Evolutionary conservation across 2,113 vertebrate genomes (phyloP), one percentile per base, ranked within the genome.

Genomic region (Porphyrio hochstetteri): DNA sequence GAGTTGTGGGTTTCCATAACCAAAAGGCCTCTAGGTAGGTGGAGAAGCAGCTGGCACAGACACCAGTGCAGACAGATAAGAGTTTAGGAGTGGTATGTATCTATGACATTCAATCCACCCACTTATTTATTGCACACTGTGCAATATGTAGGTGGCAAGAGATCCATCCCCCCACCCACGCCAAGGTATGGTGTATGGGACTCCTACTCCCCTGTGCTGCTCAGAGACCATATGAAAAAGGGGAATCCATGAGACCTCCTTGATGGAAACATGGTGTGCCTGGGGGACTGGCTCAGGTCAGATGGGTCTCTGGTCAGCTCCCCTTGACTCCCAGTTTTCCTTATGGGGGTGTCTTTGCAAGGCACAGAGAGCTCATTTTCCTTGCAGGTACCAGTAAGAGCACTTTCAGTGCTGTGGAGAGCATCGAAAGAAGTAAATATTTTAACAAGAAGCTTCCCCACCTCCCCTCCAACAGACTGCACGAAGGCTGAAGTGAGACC

Each of bases 41-140:
- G 95, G 93, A 91, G 40, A 94, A 94, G 92, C 94, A 97, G 95
- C 86, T 97, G 96, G 92, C 86, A 89, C 55, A 87, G 92, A 89
- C 42, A 95, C n/a, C 19, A 91, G 86, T 72, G 88, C 91, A 96
- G 92, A 93, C 70, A 96, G 74, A 94, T 89, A 96, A 89, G 84
- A 89, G 60, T 88, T 96, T 76, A 91, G 92, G 88, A 96, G 80
- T 87, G 65, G 81, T 93, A 60, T 69, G 57, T 53, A 79, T 95
- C 92, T 69, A 29, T 96, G 95, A 95, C 92, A 95, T 96, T 96
- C 90, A 96, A 86, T 89, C 86, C 93, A 72, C 93, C 96, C 86
- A 94, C 95, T 80, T 96, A 89, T 91, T 95, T 96, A 95, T 91
- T 93, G 91, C 89, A 90, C 91, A 65, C 70, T 6, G 18, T 89